Evolutionary conservation across 2,113 vertebrate species (phyloP).

Genomic region (Galbula dea): DNA sequence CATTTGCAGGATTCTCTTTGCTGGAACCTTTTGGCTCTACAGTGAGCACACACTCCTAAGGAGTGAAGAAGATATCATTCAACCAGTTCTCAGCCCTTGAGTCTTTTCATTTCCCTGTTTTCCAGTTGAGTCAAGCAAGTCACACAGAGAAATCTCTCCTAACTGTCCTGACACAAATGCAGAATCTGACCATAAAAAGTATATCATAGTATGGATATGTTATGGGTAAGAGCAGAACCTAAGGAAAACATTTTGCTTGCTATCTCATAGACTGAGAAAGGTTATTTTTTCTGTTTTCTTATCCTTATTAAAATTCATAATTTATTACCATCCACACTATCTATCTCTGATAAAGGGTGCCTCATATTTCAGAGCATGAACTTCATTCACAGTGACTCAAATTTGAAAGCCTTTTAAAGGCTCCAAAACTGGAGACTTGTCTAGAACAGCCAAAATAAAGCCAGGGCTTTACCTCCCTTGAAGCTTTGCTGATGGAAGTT

Average conservation of each 20-base stretch:
- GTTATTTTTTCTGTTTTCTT: conserved; percentile 3
- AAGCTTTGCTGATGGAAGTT: neutral
- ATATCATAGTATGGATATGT: neutral
- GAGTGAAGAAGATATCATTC: neutral
- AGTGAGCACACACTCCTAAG: neutral
- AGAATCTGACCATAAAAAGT: neutral
- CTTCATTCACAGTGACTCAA: neutral
- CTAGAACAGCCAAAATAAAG: neutral
- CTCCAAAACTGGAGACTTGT: neutral
- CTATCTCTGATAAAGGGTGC: neutral
- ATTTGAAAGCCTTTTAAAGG: neutral
- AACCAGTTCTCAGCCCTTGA: neutral
- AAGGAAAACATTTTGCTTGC: neutral
- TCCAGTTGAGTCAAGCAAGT: neutral
- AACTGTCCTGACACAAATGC: neutral
- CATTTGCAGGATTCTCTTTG: neutral
- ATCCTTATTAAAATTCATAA: neutral
- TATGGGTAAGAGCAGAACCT: neutral
- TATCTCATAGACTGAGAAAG: neutral
- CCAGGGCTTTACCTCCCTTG: neutral
- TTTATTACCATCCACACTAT: neutral
- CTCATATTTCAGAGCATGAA: neutral
- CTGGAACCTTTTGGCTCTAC: neutral
- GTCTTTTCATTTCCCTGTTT: neutral
- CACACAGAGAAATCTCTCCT: neutral